Conservation (phyloP, 2,797 vertebrate genomes). For the Alectoris magna region DNA sequence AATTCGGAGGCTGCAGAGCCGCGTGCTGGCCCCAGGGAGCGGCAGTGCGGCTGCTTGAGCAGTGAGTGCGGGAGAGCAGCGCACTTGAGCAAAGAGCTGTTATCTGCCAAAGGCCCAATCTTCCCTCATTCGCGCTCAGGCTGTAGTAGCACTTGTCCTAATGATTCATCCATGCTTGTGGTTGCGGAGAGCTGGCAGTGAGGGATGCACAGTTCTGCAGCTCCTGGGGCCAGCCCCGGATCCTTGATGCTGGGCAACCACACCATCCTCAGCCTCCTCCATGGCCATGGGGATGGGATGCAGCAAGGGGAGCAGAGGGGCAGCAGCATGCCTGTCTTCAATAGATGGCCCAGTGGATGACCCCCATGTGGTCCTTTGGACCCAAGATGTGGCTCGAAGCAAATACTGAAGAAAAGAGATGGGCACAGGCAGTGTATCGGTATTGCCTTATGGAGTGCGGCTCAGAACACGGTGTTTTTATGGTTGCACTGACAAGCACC, state of each 20-base stretch:
- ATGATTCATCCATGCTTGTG: conserved; percentile 31
- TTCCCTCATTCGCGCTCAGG: conserved; percentile 63
- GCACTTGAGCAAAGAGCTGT: conserved; percentile 25
- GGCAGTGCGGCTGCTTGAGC: neutral
- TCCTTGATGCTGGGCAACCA: neutral
- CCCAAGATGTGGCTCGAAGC: neutral
- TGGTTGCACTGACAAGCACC: neutral
- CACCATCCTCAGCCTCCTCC: neutral
- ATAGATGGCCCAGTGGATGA: neutral
- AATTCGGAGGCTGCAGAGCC: neutral
- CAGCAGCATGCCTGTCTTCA: neutral
- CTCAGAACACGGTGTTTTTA: neutral
- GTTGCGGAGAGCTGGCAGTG: neutral
- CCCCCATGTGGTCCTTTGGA: neutral
- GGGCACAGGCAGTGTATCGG: accelerated
- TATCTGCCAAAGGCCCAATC: conserved; percentile 45
- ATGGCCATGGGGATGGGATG: neutral
- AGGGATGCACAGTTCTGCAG: neutral
- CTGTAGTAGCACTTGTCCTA: conserved; percentile 61
- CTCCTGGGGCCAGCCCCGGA: neutral
- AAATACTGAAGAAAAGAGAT: neutral
- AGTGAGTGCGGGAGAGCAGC: neutral
- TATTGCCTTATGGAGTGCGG: neutral
- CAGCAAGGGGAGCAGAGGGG: accelerated
- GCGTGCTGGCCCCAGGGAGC: neutral